phyloP scores from a whole-genome alignment of 2,888 invertebrate genomes.

The Dorcus hopei region DNA sequence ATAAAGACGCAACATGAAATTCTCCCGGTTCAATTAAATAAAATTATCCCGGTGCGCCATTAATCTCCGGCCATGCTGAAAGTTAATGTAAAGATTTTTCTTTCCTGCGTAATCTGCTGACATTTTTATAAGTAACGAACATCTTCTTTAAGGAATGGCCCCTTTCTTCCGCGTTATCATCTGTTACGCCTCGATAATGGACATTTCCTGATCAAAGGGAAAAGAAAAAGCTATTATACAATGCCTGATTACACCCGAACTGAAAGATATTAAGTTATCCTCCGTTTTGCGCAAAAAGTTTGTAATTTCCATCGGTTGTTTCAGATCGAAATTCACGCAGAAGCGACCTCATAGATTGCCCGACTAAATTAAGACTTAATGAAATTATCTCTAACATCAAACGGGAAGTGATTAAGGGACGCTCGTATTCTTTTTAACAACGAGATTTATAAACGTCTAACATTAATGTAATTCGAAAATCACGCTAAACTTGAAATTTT shows the following conservation, averaged over 20 bases:
- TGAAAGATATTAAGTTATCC: slow-evolving; percentile 35
- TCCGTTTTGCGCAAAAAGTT: slow-evolving; percentile 7
- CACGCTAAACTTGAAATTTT: too few species aligned
- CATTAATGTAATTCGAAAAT: too few species aligned
- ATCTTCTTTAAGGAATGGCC: slow-evolving; percentile 23
- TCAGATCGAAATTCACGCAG: neutral
- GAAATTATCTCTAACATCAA: neutral
- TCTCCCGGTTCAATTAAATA: too few species aligned
- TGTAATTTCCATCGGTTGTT: slow-evolving; percentile 6
- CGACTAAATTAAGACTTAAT: slow-evolving; percentile 4
- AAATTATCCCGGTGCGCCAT: too few species aligned
- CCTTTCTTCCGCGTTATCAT: slow-evolving; percentile 26
- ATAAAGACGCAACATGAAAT: too few species aligned
- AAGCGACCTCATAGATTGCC: neutral
- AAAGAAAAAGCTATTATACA: slow-evolving; percentile 31
- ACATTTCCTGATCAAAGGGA: slow-evolving; percentile 32
- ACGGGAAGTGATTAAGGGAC: neutral
- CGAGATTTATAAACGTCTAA: neutral
- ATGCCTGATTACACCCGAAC: slow-evolving; percentile 35
- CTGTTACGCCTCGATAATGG: slow-evolving; percentile 33
- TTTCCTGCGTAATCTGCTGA: slow-evolving; percentile 1
- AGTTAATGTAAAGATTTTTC: neutral
- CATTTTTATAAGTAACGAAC: slow-evolving; percentile 1
- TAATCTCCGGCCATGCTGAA: too few species aligned
- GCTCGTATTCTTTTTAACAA: neutral